These are phyloP conservation scores for Acanthacorydalis orientalis DNA, from an alignment of 2,888 invertebrate species.

Conservation along the genomic window DNA sequence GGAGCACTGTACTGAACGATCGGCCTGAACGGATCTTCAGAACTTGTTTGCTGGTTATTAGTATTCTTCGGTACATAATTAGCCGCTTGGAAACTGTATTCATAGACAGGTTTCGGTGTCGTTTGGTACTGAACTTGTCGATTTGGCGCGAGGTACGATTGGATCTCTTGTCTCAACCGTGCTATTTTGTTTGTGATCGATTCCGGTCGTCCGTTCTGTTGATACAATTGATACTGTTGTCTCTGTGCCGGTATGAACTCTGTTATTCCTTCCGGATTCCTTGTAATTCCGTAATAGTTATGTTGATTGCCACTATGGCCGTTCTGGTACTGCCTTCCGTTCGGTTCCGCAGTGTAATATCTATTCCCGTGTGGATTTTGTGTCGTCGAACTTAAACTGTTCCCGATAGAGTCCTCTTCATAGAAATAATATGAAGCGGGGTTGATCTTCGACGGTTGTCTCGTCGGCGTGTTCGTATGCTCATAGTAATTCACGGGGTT, in stretches of 20 bases:
- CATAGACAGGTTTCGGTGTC: conserved; percentile 46
- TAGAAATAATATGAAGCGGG: conserved; percentile 50
- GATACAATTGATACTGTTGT: conserved; percentile 15
- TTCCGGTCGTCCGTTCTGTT: conserved; percentile 26
- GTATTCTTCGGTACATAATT: conserved; percentile 31
- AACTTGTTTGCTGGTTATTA: conserved; percentile 26
- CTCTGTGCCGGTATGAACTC: conserved; percentile 6
- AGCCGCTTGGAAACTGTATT: conserved; percentile 53
- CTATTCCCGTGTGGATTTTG: conserved; percentile 8
- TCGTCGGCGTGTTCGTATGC: conserved; percentile 16
- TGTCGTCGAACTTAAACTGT: conserved; percentile 5
- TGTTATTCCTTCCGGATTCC: conserved; percentile 10
- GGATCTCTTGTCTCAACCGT: conserved; percentile 45
- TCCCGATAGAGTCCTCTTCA: conserved; percentile 29
- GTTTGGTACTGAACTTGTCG: conserved; percentile 21
- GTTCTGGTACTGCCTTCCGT: conserved; percentile 11
- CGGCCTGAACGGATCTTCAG: conserved; percentile 42
- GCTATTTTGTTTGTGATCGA: conserved; percentile 48
- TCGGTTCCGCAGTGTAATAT: conserved; percentile 13
- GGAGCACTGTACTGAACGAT: conserved; percentile 33
- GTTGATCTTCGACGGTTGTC: conserved; percentile 18
- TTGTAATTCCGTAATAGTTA: conserved; percentile 20
- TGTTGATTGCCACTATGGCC: conserved; percentile 6
- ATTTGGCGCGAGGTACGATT: conserved; percentile 33
- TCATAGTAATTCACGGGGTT: conserved; percentile 11